A percentile compares a stretch with the other conserved stretches of the same genome.
phyloP scores from a whole-genome alignment of 2,113 vertebrate species.

The Sphaerodactylus townsendi region DNA sequence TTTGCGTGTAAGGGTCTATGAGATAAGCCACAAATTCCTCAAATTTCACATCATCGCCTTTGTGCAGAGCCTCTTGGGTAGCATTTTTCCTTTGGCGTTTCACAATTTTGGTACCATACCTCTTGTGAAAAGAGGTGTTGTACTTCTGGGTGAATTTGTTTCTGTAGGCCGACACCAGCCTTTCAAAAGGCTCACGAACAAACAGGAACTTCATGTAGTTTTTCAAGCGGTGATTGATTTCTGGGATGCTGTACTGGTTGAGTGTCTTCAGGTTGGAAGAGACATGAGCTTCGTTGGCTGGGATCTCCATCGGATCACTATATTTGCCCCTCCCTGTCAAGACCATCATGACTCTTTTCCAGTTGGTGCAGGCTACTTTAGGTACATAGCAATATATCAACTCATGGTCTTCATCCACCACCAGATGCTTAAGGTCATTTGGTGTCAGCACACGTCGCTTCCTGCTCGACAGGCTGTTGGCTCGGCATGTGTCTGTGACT shows the following conservation, averaged over 20 bases:
- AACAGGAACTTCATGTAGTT: slow-evolving; percentile 98
- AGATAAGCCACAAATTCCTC: slow-evolving; percentile 94
- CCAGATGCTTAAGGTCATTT: slow-evolving; percentile 91
- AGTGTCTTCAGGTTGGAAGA: slow-evolving; percentile 94
- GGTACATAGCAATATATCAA: slow-evolving; percentile 99
- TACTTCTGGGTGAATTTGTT: slow-evolving; percentile 99
- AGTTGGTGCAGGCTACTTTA: slow-evolving; percentile 99
- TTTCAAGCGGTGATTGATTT: slow-evolving; percentile 97
- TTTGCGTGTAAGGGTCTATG: slow-evolving; percentile 89
- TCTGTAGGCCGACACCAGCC: slow-evolving; percentile 95
- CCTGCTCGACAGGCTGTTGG: slow-evolving; percentile 82
- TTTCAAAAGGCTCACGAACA: slow-evolving; percentile 94
- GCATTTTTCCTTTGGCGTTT: slow-evolving; percentile 93
- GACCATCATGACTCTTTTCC: slow-evolving; percentile 99
- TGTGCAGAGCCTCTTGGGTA: slow-evolving; percentile 88
- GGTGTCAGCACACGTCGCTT: slow-evolving; percentile 92
- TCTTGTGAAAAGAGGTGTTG: slow-evolving; percentile 97
- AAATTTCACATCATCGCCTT: slow-evolving; percentile 88
- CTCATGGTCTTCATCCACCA: slow-evolving; percentile 96
- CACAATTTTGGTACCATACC: slow-evolving; percentile 95
- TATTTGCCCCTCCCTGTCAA: slow-evolving; percentile 92
- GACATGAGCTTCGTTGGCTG: slow-evolving; percentile 91
- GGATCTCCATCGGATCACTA: slow-evolving; percentile 95
- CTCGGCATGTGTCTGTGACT: slow-evolving; percentile 86
- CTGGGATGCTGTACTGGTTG: slow-evolving; percentile 95